Base-by-base conservation (phyloP, 1,140 invertebrate genomes). In the Brachionus koreanus region DNA sequence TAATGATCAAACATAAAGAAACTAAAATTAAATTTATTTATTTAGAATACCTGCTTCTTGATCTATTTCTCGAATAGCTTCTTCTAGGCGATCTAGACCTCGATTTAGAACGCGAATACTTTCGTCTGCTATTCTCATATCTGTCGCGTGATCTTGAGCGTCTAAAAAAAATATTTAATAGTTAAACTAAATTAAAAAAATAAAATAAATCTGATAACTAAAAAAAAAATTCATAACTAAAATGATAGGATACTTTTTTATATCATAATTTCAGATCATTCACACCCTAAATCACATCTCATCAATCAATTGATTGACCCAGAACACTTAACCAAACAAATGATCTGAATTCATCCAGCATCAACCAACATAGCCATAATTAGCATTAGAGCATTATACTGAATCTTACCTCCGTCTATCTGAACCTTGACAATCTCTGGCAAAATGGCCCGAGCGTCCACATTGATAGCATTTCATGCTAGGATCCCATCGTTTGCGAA, bases 401-500 rank as follows among this genome's bases (percentile, higher is more conserved):
- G 23, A 43, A 23, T 74, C 69, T 74, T 74, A 74, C 69, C 69
- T 74, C 23, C 39, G 39, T 46, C 69, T 74, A 29, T 74, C 37
- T 74, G 39, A 7, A 46, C 69, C 69, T 10, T 39, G 12, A 67
- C 79, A 82, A 82, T 82, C 79, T 10, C 79, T 39, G 23, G 79
- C 37, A 63, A 89, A 87, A 83, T 89, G 88, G 29, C 88, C 88
- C 67, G 84, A 85, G 49, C 86, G 85, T 42, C 87, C 87, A 84
- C 88, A 89, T 39, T 87, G 85, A 83, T 89, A 89, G 82, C 88
- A 84, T n/a, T 87, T 65, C 43, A 87, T 82, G 82, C 85, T 87
- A 5, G 87, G 76, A 25, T 79, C 76, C 84, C 86, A 87, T 4
- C 85, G 82, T 19, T 84, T 77, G 2, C 85, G 83, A 16, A 19